A percentile compares a stretch with the other conserved stretches of the same genome.
Evolutionary conservation across 1,140 invertebrate genomes (phyloP).

Genomic region (Drosophila tristis): DNA sequence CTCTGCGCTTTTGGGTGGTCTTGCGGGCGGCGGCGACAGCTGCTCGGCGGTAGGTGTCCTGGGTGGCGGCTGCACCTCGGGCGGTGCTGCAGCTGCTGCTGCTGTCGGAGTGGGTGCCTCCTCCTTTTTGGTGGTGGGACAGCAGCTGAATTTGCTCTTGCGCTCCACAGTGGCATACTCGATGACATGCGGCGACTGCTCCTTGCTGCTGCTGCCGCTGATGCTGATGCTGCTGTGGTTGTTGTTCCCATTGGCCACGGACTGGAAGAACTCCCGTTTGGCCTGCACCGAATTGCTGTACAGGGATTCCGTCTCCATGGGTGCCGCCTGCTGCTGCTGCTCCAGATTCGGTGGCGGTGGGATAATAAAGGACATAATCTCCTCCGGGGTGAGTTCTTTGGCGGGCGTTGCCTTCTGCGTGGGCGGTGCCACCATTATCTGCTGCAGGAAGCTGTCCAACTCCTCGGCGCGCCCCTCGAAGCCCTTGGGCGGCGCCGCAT

Average conservation of each 20-base stretch:
- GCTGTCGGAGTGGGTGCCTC: slow-evolving; percentile 25
- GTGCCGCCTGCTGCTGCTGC: slow-evolving; percentile 38
- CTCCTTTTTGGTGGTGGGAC: slow-evolving; percentile 86
- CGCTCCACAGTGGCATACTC: slow-evolving; percentile 88
- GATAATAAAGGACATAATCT: slow-evolving; percentile 92
- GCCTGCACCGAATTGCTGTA: slow-evolving; percentile 79
- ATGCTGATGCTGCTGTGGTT: slow-evolving; percentile 10
- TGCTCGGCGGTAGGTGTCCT: slow-evolving; percentile 85
- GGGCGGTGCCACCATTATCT: slow-evolving; percentile 91
- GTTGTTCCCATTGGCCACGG: slow-evolving; percentile 54
- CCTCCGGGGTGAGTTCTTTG: slow-evolving; percentile 90
- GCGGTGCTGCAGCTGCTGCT: slow-evolving; percentile 3
- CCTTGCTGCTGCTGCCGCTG: slow-evolving; percentile 11
- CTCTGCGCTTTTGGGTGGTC: slow-evolving; percentile 87
- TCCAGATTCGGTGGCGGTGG: slow-evolving; percentile 89
- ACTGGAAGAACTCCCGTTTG: slow-evolving; percentile 71
- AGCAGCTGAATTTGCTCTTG: slow-evolving; percentile 88
- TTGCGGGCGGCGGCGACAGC: slow-evolving; percentile 84
- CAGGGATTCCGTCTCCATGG: slow-evolving; percentile 57
- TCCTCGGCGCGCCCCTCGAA: slow-evolving; percentile 86
- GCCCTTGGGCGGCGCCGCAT: slow-evolving; percentile 88
- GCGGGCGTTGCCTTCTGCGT: slow-evolving; percentile 89
- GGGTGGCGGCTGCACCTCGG: slow-evolving; percentile 84
- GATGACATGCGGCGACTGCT: slow-evolving; percentile 85
- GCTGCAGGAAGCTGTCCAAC: slow-evolving; percentile 93